Evolutionary conservation across 2,888 invertebrate genomes (phyloP).

Genomic region (Marronus borbonicus): DNA sequence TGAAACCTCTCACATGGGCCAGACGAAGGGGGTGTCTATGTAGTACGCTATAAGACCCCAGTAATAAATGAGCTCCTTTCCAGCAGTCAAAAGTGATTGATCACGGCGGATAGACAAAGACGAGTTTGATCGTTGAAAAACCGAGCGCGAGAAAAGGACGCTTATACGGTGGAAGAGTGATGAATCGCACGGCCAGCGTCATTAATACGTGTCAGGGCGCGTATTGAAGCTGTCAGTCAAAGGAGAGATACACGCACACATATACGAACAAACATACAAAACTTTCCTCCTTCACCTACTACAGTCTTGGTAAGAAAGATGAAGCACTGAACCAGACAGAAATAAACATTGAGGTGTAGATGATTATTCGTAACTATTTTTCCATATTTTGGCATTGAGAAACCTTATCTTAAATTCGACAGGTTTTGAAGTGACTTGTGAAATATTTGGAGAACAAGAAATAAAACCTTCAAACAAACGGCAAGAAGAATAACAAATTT

Average conservation of each 20-base stretch:
- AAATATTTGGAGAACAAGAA: too few relatives aligned
- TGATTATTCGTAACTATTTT: too few relatives aligned
- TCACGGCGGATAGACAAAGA: constrained; percentile 70
- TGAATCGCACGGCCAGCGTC: constrained; percentile 70
- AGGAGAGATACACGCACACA: constrained; percentile 33
- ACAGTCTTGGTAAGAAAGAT: not conserved
- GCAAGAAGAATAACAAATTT: too few relatives aligned
- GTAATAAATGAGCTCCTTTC: constrained; percentile 71
- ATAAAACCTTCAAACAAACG: too few relatives aligned
- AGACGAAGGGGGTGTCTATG: constrained; percentile 17
- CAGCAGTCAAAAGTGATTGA: constrained; percentile 71
- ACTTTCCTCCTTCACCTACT: constrained; percentile 41
- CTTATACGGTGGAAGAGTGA: constrained; percentile 67
- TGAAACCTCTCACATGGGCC: constrained; percentile 64
- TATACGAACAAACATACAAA: not conserved
- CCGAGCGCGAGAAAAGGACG: constrained; percentile 26
- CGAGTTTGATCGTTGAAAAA: constrained; percentile 61
- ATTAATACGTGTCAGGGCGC: constrained; percentile 71
- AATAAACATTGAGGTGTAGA: too few relatives aligned
- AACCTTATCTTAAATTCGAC: too few relatives aligned
- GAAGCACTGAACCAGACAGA: too few relatives aligned
- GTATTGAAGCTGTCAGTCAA: constrained; percentile 70
- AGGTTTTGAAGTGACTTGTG: too few relatives aligned
- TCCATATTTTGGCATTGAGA: too few relatives aligned
- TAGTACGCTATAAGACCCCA: constrained; percentile 42